Base-by-base conservation (phyloP, 2,113 vertebrate genomes). In the Mesocricetus auratus region DNA sequence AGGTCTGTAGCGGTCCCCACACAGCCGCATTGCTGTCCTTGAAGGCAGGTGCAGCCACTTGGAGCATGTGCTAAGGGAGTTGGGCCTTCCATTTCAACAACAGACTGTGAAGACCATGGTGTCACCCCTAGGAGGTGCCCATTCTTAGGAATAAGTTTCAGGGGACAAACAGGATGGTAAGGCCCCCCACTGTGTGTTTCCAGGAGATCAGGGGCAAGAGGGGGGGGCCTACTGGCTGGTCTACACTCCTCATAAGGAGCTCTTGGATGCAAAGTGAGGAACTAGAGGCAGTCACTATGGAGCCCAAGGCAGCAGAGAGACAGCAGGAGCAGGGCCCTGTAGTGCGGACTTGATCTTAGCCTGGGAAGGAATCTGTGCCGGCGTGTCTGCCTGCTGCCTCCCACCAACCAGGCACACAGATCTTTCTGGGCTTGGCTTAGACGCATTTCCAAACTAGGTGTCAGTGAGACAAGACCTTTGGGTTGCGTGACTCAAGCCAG, bases 241-340 rank as follows among this genome's bases (percentile, higher is more conserved):
- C 66, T 3, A 2, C 5, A 45, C 13, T 47, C 75, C 7, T 0
- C 0, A 33, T 42, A n/a, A 4, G 19, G 82, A 15, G 60, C 82
- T 12, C 39, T 31, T 47, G 6, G 36, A 71, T 3, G 0, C 13
- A 9, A 1, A 1, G 0, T 13, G 39, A 9, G 42, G 71, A 39
- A 29, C 42, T 79, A 31, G 47, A 68, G 39, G 19, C 15, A 87
- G 86, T 29, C 36, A n/a, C 33, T 10, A 1, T 26, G 47, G 5
- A 71, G 21, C 66, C 13, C 66, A 71, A 13, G 36, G 47, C 17
- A 36, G 62, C 31, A 36, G 60, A 24, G 58, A 31, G 26, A 66
- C 2, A 13, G 29, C 83, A 68, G 62, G 60, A 42, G 53, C 9
- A 3, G 21, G 12, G 81, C 26, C 7, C 22, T 8, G 82, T 4